Evolutionary conservation across 2,888 invertebrate genomes (phyloP), one percentile per base, ranked within the genome.

Genomic region (Anticlea derivata): DNA sequence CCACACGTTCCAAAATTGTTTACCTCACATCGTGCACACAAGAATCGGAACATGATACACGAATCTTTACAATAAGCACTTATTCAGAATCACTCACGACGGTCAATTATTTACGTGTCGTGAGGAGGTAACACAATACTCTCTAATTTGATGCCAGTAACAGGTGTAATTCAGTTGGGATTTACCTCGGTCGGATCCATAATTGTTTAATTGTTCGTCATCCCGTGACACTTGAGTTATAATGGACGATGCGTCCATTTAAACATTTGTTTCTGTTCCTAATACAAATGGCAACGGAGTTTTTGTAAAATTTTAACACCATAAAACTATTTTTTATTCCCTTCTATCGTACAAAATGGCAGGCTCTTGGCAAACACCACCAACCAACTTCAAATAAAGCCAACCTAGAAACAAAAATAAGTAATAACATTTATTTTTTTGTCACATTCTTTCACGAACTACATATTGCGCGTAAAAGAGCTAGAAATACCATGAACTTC

Each of bases 221-320:
- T 98, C 97, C 93, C 97, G 95, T 93, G 96, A 96, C 94, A 97
- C 98, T 95, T 97, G 97, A 92, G 97, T 97, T 92, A 98, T 98
- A 94, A 98, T 97, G 96, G 97, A 98, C 96, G 97, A 96, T 95
- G 96, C 97, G 97, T 98, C 98, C 98, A 97, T 97, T 91, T 91
- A 91, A 88, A 90, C 91, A 91, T 91, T 90, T 90, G 87, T 83
- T 91, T 85, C 81, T 81, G 78, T 85, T 83, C 88, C 75, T 86
- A 83, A 78, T 78, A 83, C 73, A 85, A 90, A 87, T 82, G 88
- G 91, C 84, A 88, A 89, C 82, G 75, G 75, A 77, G 82, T 79
- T 85, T 81, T 80, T 79, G 79, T 84, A 78, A 75, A 85, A 88
- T 82, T 83, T 88, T 83, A 89, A 87, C 87, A 91, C 90, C 90